A percentile compares a stretch with the other conserved stretches of the same genome.
phyloP scores from a whole-genome alignment of 2,797 vertebrate genomes.

The Podargus strigoides region DNA sequence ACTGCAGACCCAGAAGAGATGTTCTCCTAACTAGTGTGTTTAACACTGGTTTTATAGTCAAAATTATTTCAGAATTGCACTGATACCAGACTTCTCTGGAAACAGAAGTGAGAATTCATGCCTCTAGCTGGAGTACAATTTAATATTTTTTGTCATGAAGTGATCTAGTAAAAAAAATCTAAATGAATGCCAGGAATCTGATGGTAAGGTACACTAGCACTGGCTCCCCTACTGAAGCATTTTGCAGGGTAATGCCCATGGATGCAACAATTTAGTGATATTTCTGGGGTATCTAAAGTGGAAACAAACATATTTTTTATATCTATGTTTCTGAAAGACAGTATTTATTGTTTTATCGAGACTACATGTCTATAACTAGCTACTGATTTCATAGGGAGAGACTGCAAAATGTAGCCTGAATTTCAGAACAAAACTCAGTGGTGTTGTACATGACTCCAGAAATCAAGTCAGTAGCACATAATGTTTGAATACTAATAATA shows the following conservation, averaged over 20 bases:
- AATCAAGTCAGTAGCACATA: neutral
- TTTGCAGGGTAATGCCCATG: neutral
- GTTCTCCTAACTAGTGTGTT: neutral
- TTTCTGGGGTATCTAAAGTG: neutral
- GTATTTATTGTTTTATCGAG: neutral
- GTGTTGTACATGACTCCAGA: neutral
- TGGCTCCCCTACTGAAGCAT: neutral
- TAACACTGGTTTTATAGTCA: neutral
- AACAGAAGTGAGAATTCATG: slow-evolving; percentile 27
- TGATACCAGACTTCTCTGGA: neutral
- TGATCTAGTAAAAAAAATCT: slow-evolving; percentile 44
- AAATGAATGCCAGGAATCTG: neutral
- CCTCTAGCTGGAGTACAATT: slow-evolving; percentile 10
- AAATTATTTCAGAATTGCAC: neutral
- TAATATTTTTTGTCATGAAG: slow-evolving; percentile 56
- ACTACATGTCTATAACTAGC: neutral
- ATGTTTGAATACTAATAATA: neutral
- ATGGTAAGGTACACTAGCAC: neutral
- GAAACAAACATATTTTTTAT: neutral
- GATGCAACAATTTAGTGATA: neutral
- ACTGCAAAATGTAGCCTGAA: neutral
- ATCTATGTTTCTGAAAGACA: neutral
- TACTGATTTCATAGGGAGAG: neutral
- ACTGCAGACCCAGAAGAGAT: neutral
- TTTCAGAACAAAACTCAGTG: neutral